phyloP scores from a whole-genome alignment of 2,888 invertebrate genomes.

The Andrena bicolor region DNA sequence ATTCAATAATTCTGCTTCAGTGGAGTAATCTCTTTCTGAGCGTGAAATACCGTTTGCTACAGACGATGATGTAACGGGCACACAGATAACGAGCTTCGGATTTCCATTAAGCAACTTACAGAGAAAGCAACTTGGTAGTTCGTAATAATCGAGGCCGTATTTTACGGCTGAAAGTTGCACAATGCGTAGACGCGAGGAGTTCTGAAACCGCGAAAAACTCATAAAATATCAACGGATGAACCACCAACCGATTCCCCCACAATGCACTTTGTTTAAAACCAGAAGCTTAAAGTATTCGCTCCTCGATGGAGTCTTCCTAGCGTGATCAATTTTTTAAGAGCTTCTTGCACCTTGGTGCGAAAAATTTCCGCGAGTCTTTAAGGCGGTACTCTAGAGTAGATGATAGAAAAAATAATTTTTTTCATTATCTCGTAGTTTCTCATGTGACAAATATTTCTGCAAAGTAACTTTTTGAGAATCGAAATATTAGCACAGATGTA shows the following conservation, averaged over 20 bases:
- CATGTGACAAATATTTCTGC: no score
- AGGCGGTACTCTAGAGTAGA: no score
- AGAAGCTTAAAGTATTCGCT: slow-evolving; percentile 19
- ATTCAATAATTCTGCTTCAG: no score
- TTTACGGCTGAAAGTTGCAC: slow-evolving; percentile 19
- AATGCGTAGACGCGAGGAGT: background rate
- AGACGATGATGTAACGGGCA: background rate
- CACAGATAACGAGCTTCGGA: background rate
- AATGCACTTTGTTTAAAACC: slow-evolving; percentile 5
- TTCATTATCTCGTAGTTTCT: no score
- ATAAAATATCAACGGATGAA: slow-evolving; percentile 14
- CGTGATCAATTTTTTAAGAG: slow-evolving; percentile 8
- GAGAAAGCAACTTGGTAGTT: slow-evolving; percentile 7
- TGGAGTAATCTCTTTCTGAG: background rate
- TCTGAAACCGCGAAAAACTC: slow-evolving; percentile 17
- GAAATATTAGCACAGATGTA: no score
- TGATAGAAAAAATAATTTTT: no score
- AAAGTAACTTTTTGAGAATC: no score
- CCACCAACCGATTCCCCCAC: slow-evolving; percentile 1
- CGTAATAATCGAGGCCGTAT: slow-evolving; percentile 19
- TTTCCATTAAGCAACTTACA: slow-evolving; percentile 17
- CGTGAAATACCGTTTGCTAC: background rate
- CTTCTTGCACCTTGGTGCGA: background rate
- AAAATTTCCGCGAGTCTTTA: background rate
- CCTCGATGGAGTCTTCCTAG: background rate